Conservation (phyloP, 2,888 invertebrate species). For the Lasioglossum zephyrum region DNA sequence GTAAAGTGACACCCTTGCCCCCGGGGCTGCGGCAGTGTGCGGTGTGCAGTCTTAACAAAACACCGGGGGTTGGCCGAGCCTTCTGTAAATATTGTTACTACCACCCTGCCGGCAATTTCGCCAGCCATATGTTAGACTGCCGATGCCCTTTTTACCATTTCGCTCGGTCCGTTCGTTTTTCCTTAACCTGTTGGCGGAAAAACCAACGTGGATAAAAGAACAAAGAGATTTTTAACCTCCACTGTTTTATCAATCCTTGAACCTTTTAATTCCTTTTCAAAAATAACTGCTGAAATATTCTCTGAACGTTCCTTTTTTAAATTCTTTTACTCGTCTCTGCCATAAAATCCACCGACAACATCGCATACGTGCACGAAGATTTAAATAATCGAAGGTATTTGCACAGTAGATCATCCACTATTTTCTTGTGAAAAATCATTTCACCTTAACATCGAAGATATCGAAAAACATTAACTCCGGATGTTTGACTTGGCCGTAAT, state of each 20-base stretch:
- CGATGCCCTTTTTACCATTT: conserved; percentile 76
- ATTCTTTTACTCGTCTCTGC: too few relatives aligned
- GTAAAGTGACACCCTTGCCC: conserved; percentile 81
- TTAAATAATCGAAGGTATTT: not conserved
- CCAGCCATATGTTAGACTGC: conserved; percentile 81
- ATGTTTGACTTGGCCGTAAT: not conserved
- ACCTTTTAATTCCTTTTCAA: not conserved
- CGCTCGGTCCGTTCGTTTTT: conserved; percentile 22
- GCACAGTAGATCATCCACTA: not conserved
- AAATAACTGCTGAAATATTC: not conserved
- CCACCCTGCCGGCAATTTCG: conserved; percentile 82
- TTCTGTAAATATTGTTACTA: conserved; percentile 84
- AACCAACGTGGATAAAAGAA: not conserved
- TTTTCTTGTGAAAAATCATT: not conserved
- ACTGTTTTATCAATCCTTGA: not conserved
- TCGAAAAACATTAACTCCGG: not conserved
- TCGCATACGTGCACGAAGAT: not conserved
- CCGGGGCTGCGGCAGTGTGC: conserved; percentile 73
- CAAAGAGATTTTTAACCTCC: not conserved
- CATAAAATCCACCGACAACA: not conserved
- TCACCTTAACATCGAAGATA: not conserved
- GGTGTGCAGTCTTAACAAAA: conserved; percentile 83
- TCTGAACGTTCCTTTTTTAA: too few relatives aligned
- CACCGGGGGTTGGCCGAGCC: conserved; percentile 79
- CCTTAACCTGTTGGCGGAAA: conserved; percentile 8